Base-by-base conservation (phyloP, 2,888 invertebrate genomes). In the Chrysolina americana region DNA sequence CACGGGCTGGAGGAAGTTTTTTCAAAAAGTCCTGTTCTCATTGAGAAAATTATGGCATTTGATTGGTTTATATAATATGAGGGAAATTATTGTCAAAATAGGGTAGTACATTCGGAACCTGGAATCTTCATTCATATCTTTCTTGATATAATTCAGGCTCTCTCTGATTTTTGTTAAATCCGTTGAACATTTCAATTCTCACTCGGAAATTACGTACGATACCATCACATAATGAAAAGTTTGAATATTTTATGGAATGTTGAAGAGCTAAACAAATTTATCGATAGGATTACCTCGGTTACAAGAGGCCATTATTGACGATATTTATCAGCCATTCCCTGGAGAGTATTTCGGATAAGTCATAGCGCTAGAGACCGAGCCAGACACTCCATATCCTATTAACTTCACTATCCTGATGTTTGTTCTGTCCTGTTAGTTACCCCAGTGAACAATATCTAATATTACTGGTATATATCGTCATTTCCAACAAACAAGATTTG, bases 311-410 rank as follows among this genome's bases (percentile, higher is more conserved):
- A 36, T 59, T 59, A 59, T 59, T 59, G 59, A 36, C 36, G 59
- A 59, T 59, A 28, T 59, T 28, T 59, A 59, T 59, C 59, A 59
- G 28, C 23, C 8, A 59, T 59, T 78, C 83, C 79, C 83, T 62
- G 71, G 83, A 81, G 84, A 80, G 78, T 78, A 76, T 82, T 83
- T 81, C 80, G 81, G 79, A 81, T 82, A 84, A 83, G 83, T 84
- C 83, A 83, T 81, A 82, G 78, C 59, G n/a, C 36, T 15, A 59
- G 59, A 59, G 59, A 23, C 23, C 59, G n/a, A 28, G 68, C 79
- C 76, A 77, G 78, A 82, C 83, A 83, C 81, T 82, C 75, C 66
- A 81, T 83, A 84, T 84, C 83, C 83, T 81, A 84, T 83, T 84
- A 84, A 81, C 74, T 76, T 66, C 71, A 70, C 70, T 72, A 72